phyloP scores from a whole-genome alignment of 2,888 invertebrate genomes.

The Eristalis arbustorum region DNA sequence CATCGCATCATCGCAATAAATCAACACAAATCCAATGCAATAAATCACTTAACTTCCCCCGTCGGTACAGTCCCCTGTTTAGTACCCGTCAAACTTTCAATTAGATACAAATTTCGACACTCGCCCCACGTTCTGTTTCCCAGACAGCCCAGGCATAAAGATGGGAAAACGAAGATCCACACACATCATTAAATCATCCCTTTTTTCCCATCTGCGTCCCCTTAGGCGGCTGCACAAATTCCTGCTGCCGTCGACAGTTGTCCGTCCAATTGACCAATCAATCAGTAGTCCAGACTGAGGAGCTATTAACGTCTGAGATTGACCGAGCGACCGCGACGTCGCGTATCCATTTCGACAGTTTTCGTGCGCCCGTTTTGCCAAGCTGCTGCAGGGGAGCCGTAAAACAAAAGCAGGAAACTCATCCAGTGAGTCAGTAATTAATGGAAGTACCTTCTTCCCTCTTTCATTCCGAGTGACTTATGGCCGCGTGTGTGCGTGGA shows the following conservation, averaged over 20 bases:
- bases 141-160: constrained; percentile 29
- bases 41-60: constrained; percentile 21
- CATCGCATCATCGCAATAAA: background rate
- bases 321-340: background rate
- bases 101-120: constrained; percentile 36
- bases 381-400: background rate
- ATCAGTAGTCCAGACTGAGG: constrained; percentile 61
- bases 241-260: background rate
- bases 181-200: constrained; percentile 34
- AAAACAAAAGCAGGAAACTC: constrained; percentile 18
- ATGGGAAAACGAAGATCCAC: background rate
- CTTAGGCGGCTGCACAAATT: background rate
- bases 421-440: constrained; percentile 51
- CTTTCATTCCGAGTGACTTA: background rate
- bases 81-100: constrained; percentile 31
- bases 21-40: constrained; percentile 14
- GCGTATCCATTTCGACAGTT: constrained; percentile 6
- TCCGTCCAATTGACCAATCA: constrained; percentile 62
- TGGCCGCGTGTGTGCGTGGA: too few relatives aligned
- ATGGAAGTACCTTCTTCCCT: constrained; percentile 50
- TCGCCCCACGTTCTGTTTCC: constrained; percentile 19
- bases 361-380: background rate
- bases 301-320: constrained; percentile 60
- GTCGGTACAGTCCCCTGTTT: background rate
- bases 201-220: constrained; percentile 11